phyloP scores from a whole-genome alignment of 1,140 invertebrate species.

The Brachionus paranguensis region DNA sequence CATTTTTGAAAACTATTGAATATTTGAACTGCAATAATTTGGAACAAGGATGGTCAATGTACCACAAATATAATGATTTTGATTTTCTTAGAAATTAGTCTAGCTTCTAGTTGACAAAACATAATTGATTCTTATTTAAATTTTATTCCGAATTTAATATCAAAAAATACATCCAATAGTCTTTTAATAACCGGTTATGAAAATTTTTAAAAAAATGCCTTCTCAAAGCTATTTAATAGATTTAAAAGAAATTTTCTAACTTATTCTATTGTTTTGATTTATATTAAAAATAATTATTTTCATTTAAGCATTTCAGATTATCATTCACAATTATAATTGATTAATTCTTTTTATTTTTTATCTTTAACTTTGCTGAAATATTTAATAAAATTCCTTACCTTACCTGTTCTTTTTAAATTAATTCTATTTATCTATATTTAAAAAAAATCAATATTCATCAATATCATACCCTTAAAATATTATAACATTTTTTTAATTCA shows the following conservation, averaged over 20 bases:
- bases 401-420: background rate
- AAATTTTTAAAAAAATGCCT: background rate
- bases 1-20: conserved; percentile 38
- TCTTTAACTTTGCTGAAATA: background rate
- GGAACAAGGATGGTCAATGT: conserved; percentile 35
- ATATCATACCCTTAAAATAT: too few relatives aligned
- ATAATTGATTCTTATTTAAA: background rate
- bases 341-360: background rate
- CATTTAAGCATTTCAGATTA: background rate
- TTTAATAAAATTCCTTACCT: background rate
- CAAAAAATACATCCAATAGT: background rate
- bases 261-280: background rate
- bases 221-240: background rate
- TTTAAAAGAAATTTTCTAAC: background rate
- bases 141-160: background rate
- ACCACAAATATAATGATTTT: conserved; percentile 25
- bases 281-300: background rate
- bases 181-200: background rate
- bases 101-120: background rate
- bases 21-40: conserved; percentile 30
- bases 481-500: too few relatives aligned
- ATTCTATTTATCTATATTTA: too few relatives aligned
- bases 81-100: background rate
- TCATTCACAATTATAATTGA: background rate
- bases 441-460: too few relatives aligned